Evolutionary conservation across 2,888 invertebrate species (phyloP).

Genomic region (Pandemis heparana): DNA sequence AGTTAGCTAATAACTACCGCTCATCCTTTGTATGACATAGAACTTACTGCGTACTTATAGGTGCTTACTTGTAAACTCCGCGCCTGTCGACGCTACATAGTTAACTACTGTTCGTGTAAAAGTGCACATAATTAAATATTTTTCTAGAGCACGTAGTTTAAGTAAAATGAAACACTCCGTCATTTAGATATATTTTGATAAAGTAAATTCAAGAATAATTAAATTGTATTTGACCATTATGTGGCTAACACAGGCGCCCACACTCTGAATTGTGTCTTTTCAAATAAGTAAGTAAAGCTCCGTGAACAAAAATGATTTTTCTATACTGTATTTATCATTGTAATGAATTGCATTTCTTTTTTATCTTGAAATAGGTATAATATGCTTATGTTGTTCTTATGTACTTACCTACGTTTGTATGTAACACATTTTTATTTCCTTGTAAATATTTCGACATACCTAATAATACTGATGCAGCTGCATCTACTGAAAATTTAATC

Average conservation of each 20-base stretch:
- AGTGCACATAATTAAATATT: constrained; percentile 37
- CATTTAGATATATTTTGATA: constrained; percentile 24
- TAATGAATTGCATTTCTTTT: constrained; percentile 72
- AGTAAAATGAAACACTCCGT: constrained; percentile 36
- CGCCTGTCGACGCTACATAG: constrained; percentile 35
- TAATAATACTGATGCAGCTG: constrained; percentile 73
- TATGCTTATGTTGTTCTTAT: constrained; percentile 73
- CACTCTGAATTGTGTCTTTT: background rate
- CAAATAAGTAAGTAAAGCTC: constrained; percentile 9
- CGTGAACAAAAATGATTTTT: constrained; percentile 37
- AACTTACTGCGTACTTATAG: constrained; percentile 13
- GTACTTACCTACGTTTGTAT: constrained; percentile 50
- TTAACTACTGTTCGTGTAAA: constrained; percentile 12
- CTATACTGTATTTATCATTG: constrained; percentile 47
- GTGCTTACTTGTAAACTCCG: constrained; percentile 8
- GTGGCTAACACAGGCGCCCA: constrained; percentile 34
- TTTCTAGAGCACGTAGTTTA: constrained; percentile 37
- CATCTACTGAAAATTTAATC: constrained; percentile 62
- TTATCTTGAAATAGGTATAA: constrained; percentile 66
- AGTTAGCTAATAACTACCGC: constrained; percentile 43
- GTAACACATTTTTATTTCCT: constrained; percentile 71
- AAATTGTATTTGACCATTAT: background rate
- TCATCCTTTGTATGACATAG: constrained; percentile 11
- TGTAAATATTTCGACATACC: constrained; percentile 78
- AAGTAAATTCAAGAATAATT: constrained; percentile 12